phyloP scores from a whole-genome alignment of 2,797 vertebrate species.

The Falco novaeseelandiae region DNA sequence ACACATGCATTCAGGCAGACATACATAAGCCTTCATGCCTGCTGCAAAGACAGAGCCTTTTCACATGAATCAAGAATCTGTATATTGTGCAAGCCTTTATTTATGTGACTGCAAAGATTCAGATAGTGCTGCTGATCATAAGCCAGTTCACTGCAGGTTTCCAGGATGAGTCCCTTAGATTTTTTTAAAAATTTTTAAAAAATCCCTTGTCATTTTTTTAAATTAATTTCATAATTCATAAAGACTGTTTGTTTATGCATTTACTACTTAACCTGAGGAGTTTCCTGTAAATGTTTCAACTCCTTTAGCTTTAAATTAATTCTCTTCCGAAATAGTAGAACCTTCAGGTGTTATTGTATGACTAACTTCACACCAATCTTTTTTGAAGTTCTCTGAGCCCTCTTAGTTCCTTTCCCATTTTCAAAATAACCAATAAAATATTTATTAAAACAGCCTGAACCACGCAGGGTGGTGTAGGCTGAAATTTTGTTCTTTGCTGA shows the following conservation, averaged over 20 bases:
- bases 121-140: neutral
- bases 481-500: neutral
- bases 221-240: neutral
- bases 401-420: neutral
- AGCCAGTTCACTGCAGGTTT: neutral
- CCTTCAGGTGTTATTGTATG: conserved; percentile 20
- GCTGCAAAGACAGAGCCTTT: neutral
- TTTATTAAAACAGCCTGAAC: conserved; percentile 38
- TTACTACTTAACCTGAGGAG: conserved; percentile 25
- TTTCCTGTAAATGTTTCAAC: conserved; percentile 29
- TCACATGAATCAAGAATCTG: neutral
- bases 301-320: conserved; percentile 56
- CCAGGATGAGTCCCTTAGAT: neutral
- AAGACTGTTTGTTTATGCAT: neutral
- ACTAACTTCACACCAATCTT: conserved; percentile 57
- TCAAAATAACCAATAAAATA: conserved; percentile 65
- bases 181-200: too few species aligned
- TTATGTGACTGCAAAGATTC: neutral
- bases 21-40: neutral
- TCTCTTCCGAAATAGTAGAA: conserved; percentile 54
- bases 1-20: neutral
- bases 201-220: neutral
- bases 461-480: neutral
- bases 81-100: neutral
- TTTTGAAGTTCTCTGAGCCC: neutral